Percentiles rank a stretch among this genome's conserved stretches.
phyloP scores from a whole-genome alignment of 2,113 vertebrate species.

The Cisticola juncidis region DNA sequence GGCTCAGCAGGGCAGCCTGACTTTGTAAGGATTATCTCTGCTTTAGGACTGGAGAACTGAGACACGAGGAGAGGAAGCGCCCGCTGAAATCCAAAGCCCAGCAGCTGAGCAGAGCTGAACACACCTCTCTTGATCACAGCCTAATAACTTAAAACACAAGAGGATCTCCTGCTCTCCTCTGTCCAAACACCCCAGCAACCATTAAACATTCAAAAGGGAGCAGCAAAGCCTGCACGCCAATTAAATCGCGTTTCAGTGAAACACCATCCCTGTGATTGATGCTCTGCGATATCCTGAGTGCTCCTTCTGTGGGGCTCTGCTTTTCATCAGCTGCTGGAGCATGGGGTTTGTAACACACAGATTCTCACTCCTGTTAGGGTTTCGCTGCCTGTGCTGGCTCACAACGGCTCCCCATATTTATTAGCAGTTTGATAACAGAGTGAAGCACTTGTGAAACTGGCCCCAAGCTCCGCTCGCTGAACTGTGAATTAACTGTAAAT shows the following conservation, averaged over 20 bases:
- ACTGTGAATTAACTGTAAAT: constrained; percentile 59
- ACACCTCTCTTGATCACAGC: background rate
- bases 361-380: background rate
- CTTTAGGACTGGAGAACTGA: background rate
- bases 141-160: background rate
- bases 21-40: background rate
- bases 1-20: background rate
- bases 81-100: background rate
- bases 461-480: constrained; percentile 7
- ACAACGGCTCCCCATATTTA: background rate
- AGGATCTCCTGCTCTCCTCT: background rate
- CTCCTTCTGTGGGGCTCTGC: background rate
- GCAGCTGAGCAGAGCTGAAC: background rate
- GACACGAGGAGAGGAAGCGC: rapidly evolving
- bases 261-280: background rate
- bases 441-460: constrained; percentile 10
- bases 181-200: background rate
- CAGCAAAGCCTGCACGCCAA: background rate
- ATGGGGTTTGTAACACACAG: background rate
- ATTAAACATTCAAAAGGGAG: background rate
- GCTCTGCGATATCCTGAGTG: background rate
- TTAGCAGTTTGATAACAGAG: constrained; percentile 29
- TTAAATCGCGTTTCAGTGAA: background rate
- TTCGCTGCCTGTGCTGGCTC: background rate
- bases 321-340: background rate